Percentiles rank a stretch among this genome's conserved stretches.
phyloP scores from a whole-genome alignment of 2,888 invertebrate genomes.

The Tanytarsus gracilentus region DNA sequence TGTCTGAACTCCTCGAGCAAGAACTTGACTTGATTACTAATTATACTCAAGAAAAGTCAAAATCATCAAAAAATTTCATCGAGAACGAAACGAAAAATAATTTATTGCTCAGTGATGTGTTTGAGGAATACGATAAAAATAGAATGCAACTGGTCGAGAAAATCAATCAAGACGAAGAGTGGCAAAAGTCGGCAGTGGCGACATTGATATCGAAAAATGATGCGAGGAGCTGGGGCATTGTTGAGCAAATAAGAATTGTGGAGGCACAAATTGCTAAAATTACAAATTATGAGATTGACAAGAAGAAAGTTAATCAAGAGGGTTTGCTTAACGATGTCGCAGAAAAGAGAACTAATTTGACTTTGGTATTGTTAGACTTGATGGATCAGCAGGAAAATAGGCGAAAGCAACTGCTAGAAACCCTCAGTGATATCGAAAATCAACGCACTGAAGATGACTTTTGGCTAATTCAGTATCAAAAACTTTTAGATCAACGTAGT shows the following conservation, averaged over 20 bases:
- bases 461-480: constrained; percentile 76
- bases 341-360: constrained; percentile 57
- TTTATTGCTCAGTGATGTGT: constrained; percentile 50
- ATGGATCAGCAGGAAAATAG: constrained; percentile 50
- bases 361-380: constrained; percentile 57
- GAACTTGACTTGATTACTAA: constrained; percentile 54
- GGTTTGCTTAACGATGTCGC: constrained; percentile 56
- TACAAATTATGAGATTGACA: constrained; percentile 63
- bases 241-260: constrained; percentile 64
- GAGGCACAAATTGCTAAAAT: constrained; percentile 55
- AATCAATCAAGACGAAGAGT: constrained; percentile 57
- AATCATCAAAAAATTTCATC: constrained; percentile 52
- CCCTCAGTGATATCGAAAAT: constrained; percentile 63
- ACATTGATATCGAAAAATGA: constrained; percentile 63
- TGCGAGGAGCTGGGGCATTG: constrained; percentile 64
- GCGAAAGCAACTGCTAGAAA: constrained; percentile 50
- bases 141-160: constrained; percentile 52
- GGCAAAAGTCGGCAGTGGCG: constrained; percentile 64
- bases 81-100: constrained; percentile 57
- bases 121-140: constrained; percentile 54
- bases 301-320: constrained; percentile 55
- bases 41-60: constrained; percentile 51
- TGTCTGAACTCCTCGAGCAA: constrained; percentile 60
- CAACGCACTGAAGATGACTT: constrained; percentile 50
- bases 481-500: constrained; percentile 67